These are phyloP conservation scores for Okamejei kenojei DNA, from an alignment of 2,797 vertebrate genomes.

Conservation along the genomic window DNA sequence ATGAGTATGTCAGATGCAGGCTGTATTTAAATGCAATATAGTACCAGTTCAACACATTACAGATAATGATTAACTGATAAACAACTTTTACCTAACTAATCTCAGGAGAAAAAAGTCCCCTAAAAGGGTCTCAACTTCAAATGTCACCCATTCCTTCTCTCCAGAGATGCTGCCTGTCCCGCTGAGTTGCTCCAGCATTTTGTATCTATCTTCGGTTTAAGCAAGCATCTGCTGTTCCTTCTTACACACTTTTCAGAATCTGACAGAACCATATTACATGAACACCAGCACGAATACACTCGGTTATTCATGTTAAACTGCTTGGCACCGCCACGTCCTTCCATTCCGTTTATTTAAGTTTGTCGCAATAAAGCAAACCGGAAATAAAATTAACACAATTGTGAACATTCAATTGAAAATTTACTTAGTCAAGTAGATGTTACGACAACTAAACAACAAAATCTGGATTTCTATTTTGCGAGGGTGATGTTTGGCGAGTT, in stretches of 20 bases:
- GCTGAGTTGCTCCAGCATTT: no score
- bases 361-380: neutral
- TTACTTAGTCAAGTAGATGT: neutral
- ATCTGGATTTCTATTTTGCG: neutral
- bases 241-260: neutral
- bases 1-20: no score
- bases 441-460: neutral
- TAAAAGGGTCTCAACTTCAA: neutral
- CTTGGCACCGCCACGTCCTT: neutral
- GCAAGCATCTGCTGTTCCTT: no score
- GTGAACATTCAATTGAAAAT: neutral
- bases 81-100: neutral
- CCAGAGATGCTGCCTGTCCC: no score
- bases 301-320: neutral
- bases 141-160: no score
- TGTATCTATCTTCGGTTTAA: no score
- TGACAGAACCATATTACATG: neutral
- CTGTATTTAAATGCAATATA: no score
- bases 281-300: neutral
- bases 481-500: neutral
- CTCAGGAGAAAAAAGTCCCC: neutral
- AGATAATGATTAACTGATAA: neutral
- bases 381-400: neutral
- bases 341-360: neutral
- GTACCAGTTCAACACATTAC: no score